Evolutionary conservation across 2,888 invertebrate genomes (phyloP).

Genomic region (Blomia tropicalis): DNA sequence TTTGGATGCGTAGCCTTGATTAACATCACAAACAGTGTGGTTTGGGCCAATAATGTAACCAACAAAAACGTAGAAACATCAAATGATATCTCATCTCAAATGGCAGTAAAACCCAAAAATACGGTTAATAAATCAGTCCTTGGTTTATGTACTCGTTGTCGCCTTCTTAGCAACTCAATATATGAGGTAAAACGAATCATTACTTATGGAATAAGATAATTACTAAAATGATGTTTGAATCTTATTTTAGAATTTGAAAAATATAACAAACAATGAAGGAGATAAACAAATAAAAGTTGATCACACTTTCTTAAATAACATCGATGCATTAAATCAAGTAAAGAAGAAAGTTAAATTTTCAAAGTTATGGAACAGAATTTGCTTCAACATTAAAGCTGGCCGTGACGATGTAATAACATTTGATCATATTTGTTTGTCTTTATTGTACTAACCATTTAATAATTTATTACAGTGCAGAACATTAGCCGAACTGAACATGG

Average conservation of each 20-base stretch:
- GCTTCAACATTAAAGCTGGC: constrained; percentile 11
- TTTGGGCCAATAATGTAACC: no score
- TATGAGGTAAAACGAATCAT: constrained; percentile 9
- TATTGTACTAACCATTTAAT: neutral
- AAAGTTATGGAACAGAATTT: constrained; percentile 7
- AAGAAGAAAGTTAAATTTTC: neutral
- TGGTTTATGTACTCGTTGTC: constrained; percentile 10
- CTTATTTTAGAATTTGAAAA: constrained; percentile 4
- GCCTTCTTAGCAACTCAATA: neutral
- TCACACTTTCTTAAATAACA: neutral
- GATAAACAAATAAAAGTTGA: neutral
- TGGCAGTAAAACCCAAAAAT: no score
- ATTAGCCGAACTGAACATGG: neutral
- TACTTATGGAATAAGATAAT: no score
- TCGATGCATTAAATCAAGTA: neutral
- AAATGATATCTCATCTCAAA: no score
- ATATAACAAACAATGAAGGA: neutral
- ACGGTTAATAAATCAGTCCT: constrained; percentile 4
- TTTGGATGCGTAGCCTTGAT: no score
- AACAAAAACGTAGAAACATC: no score
- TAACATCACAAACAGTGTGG: no score
- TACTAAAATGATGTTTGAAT: neutral
- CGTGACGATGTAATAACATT: constrained; percentile 4
- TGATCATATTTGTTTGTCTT: no score
- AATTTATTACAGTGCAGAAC: neutral